These are phyloP conservation scores for Drosophila bocqueti DNA, from an alignment of 1,140 invertebrate genomes.

Conservation along the genomic window DNA sequence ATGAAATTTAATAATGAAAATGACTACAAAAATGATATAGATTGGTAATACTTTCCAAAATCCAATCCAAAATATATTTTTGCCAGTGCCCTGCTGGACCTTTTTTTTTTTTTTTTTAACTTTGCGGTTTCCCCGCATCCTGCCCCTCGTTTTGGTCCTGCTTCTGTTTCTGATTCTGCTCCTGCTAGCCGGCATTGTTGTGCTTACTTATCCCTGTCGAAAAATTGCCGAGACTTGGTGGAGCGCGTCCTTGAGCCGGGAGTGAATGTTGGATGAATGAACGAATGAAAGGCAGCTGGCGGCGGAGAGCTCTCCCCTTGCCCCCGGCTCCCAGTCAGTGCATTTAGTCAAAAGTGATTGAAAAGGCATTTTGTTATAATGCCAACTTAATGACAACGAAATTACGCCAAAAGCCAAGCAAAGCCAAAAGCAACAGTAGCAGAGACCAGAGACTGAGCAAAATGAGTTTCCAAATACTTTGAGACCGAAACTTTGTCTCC, in stretches of 20 bases:
- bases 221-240: slow-evolving; percentile 74
- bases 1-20: background rate
- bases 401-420: slow-evolving; percentile 78
- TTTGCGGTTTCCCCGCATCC: slow-evolving; percentile 58
- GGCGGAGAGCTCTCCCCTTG: background rate
- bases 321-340: slow-evolving; percentile 42
- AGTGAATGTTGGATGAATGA: slow-evolving; percentile 6
- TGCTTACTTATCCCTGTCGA: slow-evolving; percentile 79
- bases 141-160: slow-evolving; percentile 21
- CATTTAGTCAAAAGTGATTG: slow-evolving; percentile 84
- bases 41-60: background rate
- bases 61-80: background rate
- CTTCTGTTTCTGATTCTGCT: slow-evolving; percentile 18
- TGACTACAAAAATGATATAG: too few relatives aligned
- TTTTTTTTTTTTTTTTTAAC: slow-evolving; percentile 42
- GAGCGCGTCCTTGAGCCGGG: slow-evolving; percentile 47
- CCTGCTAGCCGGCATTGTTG: slow-evolving; percentile 58
- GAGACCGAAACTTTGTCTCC: slow-evolving; percentile 48
- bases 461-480: slow-evolving; percentile 62
- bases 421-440: slow-evolving; percentile 30
- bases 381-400: slow-evolving; percentile 83
- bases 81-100: slow-evolving; percentile 4
- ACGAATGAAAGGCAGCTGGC: slow-evolving; percentile 29
- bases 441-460: slow-evolving; percentile 20
- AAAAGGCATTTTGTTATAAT: slow-evolving; percentile 84